phyloP scores from a whole-genome alignment of 2,797 vertebrate species.

The Mus minutoides region DNA sequence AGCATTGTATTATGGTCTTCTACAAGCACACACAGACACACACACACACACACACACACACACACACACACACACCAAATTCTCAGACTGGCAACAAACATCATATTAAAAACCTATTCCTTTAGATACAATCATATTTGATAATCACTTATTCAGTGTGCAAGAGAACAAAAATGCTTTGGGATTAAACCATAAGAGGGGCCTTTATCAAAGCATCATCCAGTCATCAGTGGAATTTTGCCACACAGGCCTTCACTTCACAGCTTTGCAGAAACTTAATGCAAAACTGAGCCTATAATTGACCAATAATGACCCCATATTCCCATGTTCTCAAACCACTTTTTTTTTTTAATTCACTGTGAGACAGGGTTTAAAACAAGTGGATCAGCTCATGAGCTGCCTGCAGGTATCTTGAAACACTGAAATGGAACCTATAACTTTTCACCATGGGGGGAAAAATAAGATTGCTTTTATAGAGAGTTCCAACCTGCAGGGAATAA shows the following conservation, averaged over 20 bases:
- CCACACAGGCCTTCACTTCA: not conserved
- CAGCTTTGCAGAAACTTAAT: constrained; percentile 17
- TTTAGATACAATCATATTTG: constrained; percentile 46
- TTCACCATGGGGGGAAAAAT: constrained; percentile 66
- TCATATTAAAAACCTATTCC: constrained; percentile 48
- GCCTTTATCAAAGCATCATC: constrained; percentile 50
- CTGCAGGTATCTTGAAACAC: constrained; percentile 70
- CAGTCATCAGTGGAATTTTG: constrained; percentile 26
- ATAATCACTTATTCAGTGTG: constrained; percentile 36
- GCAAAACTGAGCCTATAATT: constrained; percentile 56
- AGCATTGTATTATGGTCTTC: constrained; percentile 1
- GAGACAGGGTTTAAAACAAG: constrained; percentile 53
- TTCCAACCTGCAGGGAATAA: constrained; percentile 58
- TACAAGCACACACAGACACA: not conserved
- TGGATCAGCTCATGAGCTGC: constrained; percentile 69
- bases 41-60: not conserved
- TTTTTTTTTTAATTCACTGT: not conserved
- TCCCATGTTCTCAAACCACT: not conserved
- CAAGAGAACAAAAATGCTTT: constrained; percentile 23
- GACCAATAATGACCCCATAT: constrained; percentile 65
- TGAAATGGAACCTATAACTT: constrained; percentile 78
- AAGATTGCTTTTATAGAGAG: constrained; percentile 68
- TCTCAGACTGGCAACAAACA: not conserved
- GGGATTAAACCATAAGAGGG: constrained; percentile 41
- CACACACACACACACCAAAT: not conserved